These are phyloP conservation scores for Eumerus sabulonum DNA, from an alignment of 2,888 invertebrate species.

Conservation along the genomic window DNA sequence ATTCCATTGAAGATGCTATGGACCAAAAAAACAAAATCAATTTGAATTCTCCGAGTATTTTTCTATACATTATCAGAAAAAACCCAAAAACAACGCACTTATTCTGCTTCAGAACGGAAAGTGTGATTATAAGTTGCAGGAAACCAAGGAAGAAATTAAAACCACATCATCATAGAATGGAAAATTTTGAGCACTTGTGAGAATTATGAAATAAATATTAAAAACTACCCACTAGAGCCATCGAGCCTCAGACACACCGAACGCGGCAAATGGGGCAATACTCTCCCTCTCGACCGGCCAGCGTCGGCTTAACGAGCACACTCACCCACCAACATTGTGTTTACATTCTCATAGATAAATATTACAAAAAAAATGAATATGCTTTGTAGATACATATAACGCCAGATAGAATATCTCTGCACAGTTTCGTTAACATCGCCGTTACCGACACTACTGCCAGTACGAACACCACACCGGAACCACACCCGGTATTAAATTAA, in stretches of 20 bases:
- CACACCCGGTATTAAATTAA: conserved; percentile 68
- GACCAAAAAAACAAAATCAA: no score
- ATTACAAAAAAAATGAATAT: conserved; percentile 64
- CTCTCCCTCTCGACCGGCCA: conserved; percentile 17
- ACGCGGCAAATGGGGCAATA: conserved; percentile 8
- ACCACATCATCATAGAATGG: conserved; percentile 52
- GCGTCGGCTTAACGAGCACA: conserved; percentile 1
- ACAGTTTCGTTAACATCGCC: conserved; percentile 25
- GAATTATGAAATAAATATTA: conserved; percentile 57
- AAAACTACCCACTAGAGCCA: conserved; percentile 13
- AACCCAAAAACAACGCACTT: no score
- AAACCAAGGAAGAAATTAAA: conserved; percentile 23
- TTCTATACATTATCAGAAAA: no score
- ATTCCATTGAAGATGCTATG: no score
- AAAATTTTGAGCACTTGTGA: conserved; percentile 40
- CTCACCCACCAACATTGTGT: background rate
- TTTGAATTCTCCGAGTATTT: no score
- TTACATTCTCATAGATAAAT: conserved; percentile 5
- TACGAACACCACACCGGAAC: conserved; percentile 46
- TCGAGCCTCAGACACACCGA: background rate
- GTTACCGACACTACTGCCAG: conserved; percentile 4
- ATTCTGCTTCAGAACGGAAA: background rate
- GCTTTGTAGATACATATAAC: conserved; percentile 56
- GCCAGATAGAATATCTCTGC: conserved; percentile 45
- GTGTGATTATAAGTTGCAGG: conserved; percentile 15